These are phyloP conservation scores for Ctenoplectra terminalis DNA, from an alignment of 1,140 invertebrate species.

Conservation along the genomic window DNA sequence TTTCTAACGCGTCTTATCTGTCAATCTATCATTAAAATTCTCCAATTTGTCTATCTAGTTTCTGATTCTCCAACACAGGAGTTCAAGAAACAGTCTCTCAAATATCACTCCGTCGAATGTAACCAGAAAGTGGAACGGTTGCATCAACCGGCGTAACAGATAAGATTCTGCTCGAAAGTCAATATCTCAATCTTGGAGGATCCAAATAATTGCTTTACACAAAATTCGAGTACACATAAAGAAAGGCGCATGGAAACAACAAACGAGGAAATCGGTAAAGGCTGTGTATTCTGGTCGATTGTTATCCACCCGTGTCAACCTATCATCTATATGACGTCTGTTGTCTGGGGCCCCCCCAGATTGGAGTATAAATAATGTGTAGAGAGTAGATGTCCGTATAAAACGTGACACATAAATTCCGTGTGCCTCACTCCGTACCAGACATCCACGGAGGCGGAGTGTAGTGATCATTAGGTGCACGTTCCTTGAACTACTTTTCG, in stretches of 20 bases:
- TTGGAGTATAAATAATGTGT: slow-evolving; percentile 43
- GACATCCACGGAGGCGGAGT: background rate
- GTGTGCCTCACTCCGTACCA: slow-evolving; percentile 27
- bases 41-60: too few species aligned
- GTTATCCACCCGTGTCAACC: background rate
- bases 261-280: background rate
- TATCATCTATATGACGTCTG: background rate
- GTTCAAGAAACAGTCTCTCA: too few species aligned
- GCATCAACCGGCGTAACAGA: too few species aligned
- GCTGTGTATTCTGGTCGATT: background rate
- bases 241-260: background rate
- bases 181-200: too few species aligned
- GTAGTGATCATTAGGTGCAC: slow-evolving; percentile 35
- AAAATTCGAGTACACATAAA: too few species aligned
- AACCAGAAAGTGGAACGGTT: too few species aligned
- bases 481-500: background rate
- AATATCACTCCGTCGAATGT: too few species aligned
- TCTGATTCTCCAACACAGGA: too few species aligned
- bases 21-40: too few species aligned
- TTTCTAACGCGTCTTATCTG: too few species aligned
- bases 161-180: too few species aligned
- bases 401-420: slow-evolving; percentile 38
- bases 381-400: slow-evolving; percentile 14
- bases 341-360: background rate
- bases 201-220: too few species aligned